Conservation (phyloP, 2,113 vertebrate genomes). For the Gobius niger region DNA sequence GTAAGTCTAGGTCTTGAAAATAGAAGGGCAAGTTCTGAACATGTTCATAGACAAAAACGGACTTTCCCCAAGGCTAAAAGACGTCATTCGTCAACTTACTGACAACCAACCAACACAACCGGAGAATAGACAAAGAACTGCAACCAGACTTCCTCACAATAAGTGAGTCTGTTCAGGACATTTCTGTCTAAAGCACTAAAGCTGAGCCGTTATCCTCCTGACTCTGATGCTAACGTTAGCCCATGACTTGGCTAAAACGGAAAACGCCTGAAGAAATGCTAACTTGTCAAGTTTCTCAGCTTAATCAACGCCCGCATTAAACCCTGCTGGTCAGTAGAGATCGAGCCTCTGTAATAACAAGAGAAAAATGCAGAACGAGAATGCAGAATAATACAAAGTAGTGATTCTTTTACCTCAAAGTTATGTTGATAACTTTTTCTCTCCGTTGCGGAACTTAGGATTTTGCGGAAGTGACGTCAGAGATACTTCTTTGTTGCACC, state of each 20-base stretch:
- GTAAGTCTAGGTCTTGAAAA: too few relatives aligned
- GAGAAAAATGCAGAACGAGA: background rate
- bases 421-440: conserved; percentile 4
- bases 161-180: background rate
- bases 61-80: background rate
- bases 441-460: background rate
- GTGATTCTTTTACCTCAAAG: background rate
- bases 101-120: background rate
- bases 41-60: background rate
- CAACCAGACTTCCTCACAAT: too few relatives aligned
- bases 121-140: too few relatives aligned
- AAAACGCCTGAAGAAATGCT: background rate
- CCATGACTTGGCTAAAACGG: conserved; percentile 3
- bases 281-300: background rate
- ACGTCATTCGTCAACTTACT: background rate
- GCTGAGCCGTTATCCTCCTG: background rate
- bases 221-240: conserved; percentile 5
- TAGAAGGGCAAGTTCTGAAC: too few relatives aligned
- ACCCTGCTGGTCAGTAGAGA: background rate
- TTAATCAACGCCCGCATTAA: background rate
- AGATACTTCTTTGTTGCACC: background rate
- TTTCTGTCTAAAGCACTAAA: too few relatives aligned
- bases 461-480: background rate
- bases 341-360: too few relatives aligned
- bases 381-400: background rate